A percentile compares a stretch with the other conserved stretches of the same genome.
Conservation (phyloP, 2,797 vertebrate species). For the Lophius americanus region DNA sequence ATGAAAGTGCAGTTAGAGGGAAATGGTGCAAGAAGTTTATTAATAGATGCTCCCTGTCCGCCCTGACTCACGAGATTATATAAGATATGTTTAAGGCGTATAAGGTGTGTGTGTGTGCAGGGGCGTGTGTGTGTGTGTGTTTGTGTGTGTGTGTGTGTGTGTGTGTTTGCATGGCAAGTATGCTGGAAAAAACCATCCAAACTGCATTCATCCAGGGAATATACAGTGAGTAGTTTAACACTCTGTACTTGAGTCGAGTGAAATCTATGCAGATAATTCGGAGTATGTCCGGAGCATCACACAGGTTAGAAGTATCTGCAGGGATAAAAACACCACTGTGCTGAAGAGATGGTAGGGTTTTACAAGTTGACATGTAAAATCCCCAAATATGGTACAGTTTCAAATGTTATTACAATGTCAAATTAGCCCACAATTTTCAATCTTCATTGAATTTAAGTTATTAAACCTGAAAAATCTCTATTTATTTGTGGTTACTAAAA, state of each 20-base stretch:
- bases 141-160: background rate
- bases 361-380: no score
- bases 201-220: constrained; percentile 10
- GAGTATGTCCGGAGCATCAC: background rate
- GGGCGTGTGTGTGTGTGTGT: background rate
- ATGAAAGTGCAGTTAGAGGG: constrained; percentile 9
- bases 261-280: background rate
- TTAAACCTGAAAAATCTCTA: no score
- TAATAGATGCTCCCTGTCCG: constrained; percentile 36
- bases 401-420: no score
- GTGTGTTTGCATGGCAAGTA: background rate
- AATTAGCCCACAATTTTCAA: no score
- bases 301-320: background rate
- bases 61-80: no score
- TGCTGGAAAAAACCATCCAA: constrained; percentile 15
- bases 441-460: no score
- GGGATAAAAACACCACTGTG: background rate
- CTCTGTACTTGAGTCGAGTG: background rate
- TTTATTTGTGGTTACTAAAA: no score
- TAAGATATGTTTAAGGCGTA: constrained; percentile 7
- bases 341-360: background rate
- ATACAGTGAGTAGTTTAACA: background rate
- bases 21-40: constrained; percentile 31
- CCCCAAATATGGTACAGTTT: no score
- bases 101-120: constrained; percentile 3